Base-by-base conservation (phyloP, 2,888 invertebrate species). In the Agrenia bidenticulata region DNA sequence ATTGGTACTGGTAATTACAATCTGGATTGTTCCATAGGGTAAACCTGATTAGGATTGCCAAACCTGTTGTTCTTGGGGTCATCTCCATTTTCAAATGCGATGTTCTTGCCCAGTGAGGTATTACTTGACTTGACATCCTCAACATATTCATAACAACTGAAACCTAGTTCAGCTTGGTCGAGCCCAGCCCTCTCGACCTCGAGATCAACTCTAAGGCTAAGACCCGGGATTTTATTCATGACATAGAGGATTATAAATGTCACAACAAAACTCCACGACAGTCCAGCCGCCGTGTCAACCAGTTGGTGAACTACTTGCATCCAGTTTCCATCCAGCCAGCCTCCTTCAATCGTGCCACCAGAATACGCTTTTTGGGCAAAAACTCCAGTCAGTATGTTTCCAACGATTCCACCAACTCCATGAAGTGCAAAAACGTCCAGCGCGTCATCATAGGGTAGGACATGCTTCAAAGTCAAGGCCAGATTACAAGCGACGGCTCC, bases 391-490 rank as follows among this genome's bases (percentile, higher is more conserved):
- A 73, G 49, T 42, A 75, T 63, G 54, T 75, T 75, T 37, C 75
- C 75, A 2, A 75, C 67, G 9, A 73, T 72, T 21, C 73, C 75
- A 21, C 73, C 73, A 2, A 73, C 67, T 11, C 73, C 75, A 45
- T 75, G 75, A 41, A 72, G 66, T 23, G 72, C 70, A 66, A 73
- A 73, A 0, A 75, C 75, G 55, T 75, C 75, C n/a, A 73, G 24
- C 2, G 75, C 72, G 60, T 75, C 75, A 61, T 75, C 75, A 39
- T 64, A 69, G 2, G 64, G 45, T 0, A 73, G 23, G 2, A 60
- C 37, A 37, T 70, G 67, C 57, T 74, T 73, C 4, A 72, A 32
- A 32, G 66, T 67, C 56, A 75, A n/a, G 1, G 71, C 67, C 2
- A 73, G 51, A 49, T 75, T 71, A 37, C 75, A 75, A 4, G 42